These are phyloP conservation scores for Hoplostethus mediterraneus DNA, from an alignment of 2,797 vertebrate genomes.

Conservation along the genomic window DNA sequence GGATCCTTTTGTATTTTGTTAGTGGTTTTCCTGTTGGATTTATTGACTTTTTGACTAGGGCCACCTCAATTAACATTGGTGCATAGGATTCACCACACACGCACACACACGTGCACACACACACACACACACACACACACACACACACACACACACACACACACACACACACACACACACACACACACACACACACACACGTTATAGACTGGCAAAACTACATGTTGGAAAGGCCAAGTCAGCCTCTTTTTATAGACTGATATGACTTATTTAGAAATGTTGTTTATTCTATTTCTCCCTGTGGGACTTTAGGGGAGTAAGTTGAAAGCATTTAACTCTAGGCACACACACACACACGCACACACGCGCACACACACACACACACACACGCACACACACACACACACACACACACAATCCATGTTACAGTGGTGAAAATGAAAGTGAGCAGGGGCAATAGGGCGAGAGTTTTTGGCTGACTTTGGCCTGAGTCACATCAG, in stretches of 20 bases:
- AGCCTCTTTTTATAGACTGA: no score
- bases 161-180: neutral
- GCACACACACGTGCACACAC: neutral
- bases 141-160: slow-evolving; percentile 1
- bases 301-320: no score
- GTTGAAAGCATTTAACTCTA: no score
- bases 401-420: neutral
- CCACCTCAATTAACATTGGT: no score
- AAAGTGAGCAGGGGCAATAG: slow-evolving; percentile 2
- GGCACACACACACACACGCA: slow-evolving; percentile 1
- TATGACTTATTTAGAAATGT: no score
- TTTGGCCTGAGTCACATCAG: slow-evolving; percentile 54
- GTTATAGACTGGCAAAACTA: no score
- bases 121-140: neutral
- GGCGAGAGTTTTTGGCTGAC: neutral
- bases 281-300: no score
- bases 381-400: neutral
- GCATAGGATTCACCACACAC: no score
- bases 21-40: no score
- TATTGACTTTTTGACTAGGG: no score
- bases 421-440: neutral
- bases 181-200: neutral
- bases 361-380: slow-evolving; percentile 9
- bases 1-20: no score
- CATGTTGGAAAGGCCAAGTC: no score